A percentile compares a stretch with the other conserved stretches of the same genome.
phyloP scores from a whole-genome alignment of 2,113 vertebrate species.

The Anoura caudifer region DNA sequence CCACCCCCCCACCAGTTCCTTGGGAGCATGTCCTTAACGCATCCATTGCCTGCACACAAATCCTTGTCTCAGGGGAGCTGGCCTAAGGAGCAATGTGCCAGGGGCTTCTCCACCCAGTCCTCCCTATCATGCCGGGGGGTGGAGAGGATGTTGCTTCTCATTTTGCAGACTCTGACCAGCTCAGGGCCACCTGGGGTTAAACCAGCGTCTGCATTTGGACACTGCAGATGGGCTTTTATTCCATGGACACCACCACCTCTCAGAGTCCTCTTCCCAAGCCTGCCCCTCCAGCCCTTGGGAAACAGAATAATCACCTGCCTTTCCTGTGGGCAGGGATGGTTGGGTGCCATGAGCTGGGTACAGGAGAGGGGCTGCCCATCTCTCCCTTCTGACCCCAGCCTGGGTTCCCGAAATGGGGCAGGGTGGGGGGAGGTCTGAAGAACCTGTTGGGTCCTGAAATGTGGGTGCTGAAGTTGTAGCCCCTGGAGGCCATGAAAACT shows the following conservation, averaged over 20 bases:
- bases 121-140: accelerated
- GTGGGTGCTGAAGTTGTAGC: neutral
- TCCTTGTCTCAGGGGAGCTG: neutral
- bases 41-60: accelerated
- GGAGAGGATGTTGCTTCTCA: accelerated
- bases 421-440: no score
- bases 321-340: neutral
- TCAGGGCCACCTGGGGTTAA: neutral
- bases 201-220: neutral
- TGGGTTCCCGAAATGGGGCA: neutral
- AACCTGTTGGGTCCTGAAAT: neutral
- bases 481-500: accelerated
- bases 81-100: neutral
- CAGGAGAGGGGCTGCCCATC: neutral
- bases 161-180: neutral
- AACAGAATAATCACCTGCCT: neutral
- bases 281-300: neutral
- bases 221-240: neutral
- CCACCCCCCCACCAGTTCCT: neutral
- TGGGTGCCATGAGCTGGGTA: no score
- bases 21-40: no score
- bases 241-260: accelerated
- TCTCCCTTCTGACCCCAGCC: neutral
- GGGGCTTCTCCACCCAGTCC: neutral
- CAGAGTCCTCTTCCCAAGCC: neutral